Evolutionary conservation across 1,140 invertebrate genomes (phyloP).

Genomic region (Drepana arcuata): DNA sequence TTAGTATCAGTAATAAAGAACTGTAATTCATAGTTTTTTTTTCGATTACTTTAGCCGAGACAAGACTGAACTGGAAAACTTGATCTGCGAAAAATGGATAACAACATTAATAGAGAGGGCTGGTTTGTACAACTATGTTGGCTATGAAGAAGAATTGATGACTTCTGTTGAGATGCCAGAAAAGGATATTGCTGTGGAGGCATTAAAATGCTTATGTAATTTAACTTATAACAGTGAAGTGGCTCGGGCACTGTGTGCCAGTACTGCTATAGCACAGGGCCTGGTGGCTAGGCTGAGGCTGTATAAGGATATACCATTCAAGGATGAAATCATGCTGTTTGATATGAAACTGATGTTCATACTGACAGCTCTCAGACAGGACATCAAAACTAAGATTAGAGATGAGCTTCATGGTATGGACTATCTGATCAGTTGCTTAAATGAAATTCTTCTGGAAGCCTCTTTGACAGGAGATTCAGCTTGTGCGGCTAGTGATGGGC

Average conservation of each 20-base stretch:
- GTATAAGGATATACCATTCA: conserved; percentile 73
- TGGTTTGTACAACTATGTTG: conserved; percentile 68
- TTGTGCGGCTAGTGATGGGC: conserved; percentile 18
- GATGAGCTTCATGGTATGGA: conserved; percentile 86
- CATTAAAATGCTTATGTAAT: conserved; percentile 92
- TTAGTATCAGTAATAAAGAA: conserved; percentile 1
- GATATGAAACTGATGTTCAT: conserved; percentile 92
- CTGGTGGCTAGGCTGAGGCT: conserved; percentile 83
- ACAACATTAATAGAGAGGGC: conserved; percentile 77
- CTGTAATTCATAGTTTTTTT: neutral
- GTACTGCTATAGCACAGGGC: conserved; percentile 81
- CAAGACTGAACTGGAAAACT: conserved; percentile 79
- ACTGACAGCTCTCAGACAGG: conserved; percentile 84
- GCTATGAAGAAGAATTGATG: conserved; percentile 34
- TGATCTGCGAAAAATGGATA: conserved; percentile 79
- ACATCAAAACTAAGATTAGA: conserved; percentile 80
- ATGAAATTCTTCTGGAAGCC: conserved; percentile 77
- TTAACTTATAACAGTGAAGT: conserved; percentile 86
- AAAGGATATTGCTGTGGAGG: conserved; percentile 76
- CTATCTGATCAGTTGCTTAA: conserved; percentile 85
- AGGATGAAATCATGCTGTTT: conserved; percentile 86
- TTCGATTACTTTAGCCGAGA: conserved; percentile 79
- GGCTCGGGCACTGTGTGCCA: conserved; percentile 78
- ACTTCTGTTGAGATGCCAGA: conserved; percentile 31
- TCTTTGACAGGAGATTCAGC: conserved; percentile 22